These are phyloP conservation scores for Amphilophus citrinellus DNA, from an alignment of 2,113 vertebrate genomes.

Conservation along the genomic window DNA sequence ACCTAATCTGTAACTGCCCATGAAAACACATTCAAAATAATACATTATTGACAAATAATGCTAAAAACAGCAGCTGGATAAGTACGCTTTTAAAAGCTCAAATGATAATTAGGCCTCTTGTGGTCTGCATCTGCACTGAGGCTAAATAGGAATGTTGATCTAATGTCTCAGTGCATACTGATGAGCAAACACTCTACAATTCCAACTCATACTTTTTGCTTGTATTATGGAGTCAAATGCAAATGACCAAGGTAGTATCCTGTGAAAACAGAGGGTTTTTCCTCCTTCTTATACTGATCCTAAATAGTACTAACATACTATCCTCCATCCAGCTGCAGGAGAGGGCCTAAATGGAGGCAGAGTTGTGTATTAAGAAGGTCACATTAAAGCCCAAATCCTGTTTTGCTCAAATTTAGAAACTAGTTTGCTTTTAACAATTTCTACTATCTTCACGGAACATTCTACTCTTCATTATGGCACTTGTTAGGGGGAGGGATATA, in stretches of 20 bases:
- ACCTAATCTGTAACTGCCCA: neutral
- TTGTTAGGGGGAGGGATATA: no score
- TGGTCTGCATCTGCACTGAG: neutral
- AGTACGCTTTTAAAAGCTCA: constrained; percentile 5
- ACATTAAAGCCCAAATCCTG: neutral
- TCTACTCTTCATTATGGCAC: no score
- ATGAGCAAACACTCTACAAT: neutral
- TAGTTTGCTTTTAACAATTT: neutral
- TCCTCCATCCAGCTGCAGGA: no score
- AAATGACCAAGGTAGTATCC: neutral
- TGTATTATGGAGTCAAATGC: neutral
- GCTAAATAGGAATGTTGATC: constrained; percentile 4
- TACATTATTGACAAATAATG: neutral
- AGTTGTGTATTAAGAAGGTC: neutral
- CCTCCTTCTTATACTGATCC: neutral
- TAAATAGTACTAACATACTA: no score
- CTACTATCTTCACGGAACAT: no score
- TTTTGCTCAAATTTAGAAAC: neutral
- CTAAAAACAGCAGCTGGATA: neutral
- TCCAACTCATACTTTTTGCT: neutral
- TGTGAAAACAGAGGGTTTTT: neutral
- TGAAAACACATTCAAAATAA: neutral
- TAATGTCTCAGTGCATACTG: neutral
- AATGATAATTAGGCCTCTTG: neutral
- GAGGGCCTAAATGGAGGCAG: neutral